Conservation (phyloP, 2,113 vertebrate genomes). For the Antechinus flavipes region DNA sequence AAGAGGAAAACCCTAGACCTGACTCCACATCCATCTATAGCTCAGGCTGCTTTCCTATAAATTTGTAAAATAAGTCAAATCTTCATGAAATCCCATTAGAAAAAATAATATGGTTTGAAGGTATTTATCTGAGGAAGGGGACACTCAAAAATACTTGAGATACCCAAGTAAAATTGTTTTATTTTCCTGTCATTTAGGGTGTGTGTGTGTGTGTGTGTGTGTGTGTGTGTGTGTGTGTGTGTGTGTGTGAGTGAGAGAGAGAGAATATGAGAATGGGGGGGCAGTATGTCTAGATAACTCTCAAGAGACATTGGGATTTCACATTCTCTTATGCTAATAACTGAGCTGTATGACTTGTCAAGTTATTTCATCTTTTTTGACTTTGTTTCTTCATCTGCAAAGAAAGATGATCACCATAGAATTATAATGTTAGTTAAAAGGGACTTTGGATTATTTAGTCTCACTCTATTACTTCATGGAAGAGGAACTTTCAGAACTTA, state of each 20-base stretch:
- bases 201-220: conserved; percentile 14
- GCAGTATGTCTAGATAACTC: neutral
- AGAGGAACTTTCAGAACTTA: neutral
- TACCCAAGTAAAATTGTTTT: conserved; percentile 18
- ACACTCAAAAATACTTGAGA: neutral
- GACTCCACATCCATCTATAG: neutral
- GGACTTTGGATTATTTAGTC: neutral
- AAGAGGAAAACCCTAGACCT: neutral
- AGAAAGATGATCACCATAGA: neutral
- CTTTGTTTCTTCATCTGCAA: neutral
- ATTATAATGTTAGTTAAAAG: neutral
- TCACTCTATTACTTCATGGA: neutral
- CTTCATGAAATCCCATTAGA: neutral
- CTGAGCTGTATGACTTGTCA: neutral
- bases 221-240: too few species aligned
- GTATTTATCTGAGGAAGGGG: conserved; percentile 39
- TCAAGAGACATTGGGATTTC: neutral
- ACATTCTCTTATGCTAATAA: neutral
- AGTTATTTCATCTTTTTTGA: neutral
- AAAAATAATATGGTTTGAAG: conserved; percentile 44
- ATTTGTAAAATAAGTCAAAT: neutral
- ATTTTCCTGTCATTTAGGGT: conserved; percentile 47
- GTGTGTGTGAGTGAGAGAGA: too few species aligned
- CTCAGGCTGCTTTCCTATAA: neutral
- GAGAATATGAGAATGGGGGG: too few species aligned